phyloP scores from a whole-genome alignment of 2,113 vertebrate genomes.

The Atlantisia rogersi region DNA sequence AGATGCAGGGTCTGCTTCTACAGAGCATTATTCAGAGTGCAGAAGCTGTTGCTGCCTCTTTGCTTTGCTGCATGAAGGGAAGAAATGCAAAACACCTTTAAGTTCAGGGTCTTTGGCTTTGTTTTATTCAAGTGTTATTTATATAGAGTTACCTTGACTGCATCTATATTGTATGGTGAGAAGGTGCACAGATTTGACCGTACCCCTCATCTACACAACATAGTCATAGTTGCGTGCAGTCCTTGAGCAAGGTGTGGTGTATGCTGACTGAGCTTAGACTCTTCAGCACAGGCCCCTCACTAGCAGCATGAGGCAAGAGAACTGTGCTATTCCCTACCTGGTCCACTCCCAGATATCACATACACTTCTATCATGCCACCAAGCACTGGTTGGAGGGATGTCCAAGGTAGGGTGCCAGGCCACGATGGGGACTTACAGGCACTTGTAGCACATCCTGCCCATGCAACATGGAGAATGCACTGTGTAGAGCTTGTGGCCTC shows the following conservation, averaged over 20 bases:
- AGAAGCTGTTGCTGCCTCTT: not conserved
- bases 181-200: not conserved
- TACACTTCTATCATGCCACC: not conserved
- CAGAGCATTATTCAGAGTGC: not conserved
- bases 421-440: not conserved
- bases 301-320: not conserved
- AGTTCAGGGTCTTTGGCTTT: not conserved
- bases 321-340: fast-evolving
- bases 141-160: not conserved
- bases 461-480: not conserved
- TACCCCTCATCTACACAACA: too few species aligned
- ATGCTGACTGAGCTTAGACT: not conserved
- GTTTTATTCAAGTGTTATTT: not conserved
- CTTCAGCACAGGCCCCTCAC: not conserved
- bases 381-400: not conserved
- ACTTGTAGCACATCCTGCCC: not conserved
- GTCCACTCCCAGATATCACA: fast-evolving
- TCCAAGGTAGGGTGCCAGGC: not conserved
- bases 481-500: not conserved
- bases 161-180: not conserved
- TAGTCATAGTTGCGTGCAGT: not conserved
- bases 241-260: not conserved
- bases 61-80: not conserved
- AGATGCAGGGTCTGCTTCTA: not conserved
- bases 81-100: not conserved